Conservation (phyloP, 1,140 invertebrate genomes). For the Adoxophyes honmai region DNA sequence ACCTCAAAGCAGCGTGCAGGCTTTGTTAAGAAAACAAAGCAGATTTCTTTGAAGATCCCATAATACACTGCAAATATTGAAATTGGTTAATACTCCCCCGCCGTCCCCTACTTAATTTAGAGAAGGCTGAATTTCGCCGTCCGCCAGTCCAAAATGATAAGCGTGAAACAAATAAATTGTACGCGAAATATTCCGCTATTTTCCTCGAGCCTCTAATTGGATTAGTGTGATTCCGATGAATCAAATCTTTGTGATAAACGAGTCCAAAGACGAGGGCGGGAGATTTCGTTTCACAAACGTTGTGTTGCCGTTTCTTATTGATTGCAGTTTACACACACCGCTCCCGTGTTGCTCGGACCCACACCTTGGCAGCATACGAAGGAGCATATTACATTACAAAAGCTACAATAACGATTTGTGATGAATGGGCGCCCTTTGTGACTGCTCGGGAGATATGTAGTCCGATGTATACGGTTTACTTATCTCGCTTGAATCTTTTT, state of each 20-base stretch:
- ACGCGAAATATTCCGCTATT: constrained; percentile 29
- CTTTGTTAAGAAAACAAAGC: too few species aligned
- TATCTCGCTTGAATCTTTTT: background rate
- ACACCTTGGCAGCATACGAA: constrained; percentile 5
- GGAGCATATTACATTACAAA: background rate
- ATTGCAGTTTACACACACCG: constrained; percentile 6
- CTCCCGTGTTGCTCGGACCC: background rate
- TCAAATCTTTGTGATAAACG: constrained; percentile 35
- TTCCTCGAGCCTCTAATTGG: constrained; percentile 29
- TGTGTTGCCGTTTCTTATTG: background rate
- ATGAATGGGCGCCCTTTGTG: background rate
- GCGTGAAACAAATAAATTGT: constrained; percentile 18
- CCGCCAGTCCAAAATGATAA: constrained; percentile 13
- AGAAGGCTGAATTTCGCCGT: constrained; percentile 4
- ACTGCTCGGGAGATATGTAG: background rate
- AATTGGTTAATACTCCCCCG: too few species aligned
- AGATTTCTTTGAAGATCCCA: too few species aligned
- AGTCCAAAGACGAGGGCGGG: constrained; percentile 21
- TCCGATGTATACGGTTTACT: background rate
- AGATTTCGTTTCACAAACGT: constrained; percentile 1
- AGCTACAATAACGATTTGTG: background rate
- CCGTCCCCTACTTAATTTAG: background rate
- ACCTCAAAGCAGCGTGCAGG: too few species aligned
- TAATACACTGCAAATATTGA: too few species aligned
- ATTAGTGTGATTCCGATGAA: constrained; percentile 37